Conservation (phyloP, 2,888 invertebrate species). For the Lutraria lutraria region DNA sequence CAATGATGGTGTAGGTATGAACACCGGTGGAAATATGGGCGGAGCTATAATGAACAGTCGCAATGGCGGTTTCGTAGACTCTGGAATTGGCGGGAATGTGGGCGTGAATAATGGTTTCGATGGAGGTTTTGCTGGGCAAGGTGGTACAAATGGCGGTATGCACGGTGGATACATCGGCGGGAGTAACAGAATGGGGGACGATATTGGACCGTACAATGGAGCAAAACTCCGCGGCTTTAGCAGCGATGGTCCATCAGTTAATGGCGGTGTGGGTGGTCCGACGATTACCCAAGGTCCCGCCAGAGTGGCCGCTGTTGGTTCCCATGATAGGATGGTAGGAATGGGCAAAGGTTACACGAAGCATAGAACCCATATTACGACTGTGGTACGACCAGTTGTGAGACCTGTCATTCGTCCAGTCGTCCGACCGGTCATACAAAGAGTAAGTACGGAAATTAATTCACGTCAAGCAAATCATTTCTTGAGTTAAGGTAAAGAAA, state of each 20-base stretch:
- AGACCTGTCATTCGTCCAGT: slow-evolving; percentile 62
- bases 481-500: too few species aligned
- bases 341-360: slow-evolving; percentile 43
- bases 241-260: background rate
- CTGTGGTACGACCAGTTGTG: slow-evolving; percentile 57
- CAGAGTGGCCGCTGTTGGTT: slow-evolving; percentile 7
- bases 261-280: slow-evolving; percentile 25
- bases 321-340: slow-evolving; percentile 44
- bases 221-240: slow-evolving; percentile 40
- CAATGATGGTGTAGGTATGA: background rate
- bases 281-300: slow-evolving; percentile 18
- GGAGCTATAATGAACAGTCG: background rate
- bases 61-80: background rate
- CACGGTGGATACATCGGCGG: slow-evolving; percentile 18
- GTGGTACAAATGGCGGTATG: background rate
- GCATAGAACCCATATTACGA: slow-evolving; percentile 61
- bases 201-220: slow-evolving; percentile 36
- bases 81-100: slow-evolving; percentile 32
- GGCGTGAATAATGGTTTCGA: slow-evolving; percentile 7
- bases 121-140: background rate
- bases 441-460: slow-evolving; percentile 42
- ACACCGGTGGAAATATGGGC: background rate
- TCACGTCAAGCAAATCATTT: too few species aligned
- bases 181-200: background rate
- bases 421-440: slow-evolving; percentile 55